Percentiles rank a stretch among this genome's conserved stretches.
phyloP scores from a whole-genome alignment of 2,888 invertebrate genomes.

The Sphaerophoria rueppellii region DNA sequence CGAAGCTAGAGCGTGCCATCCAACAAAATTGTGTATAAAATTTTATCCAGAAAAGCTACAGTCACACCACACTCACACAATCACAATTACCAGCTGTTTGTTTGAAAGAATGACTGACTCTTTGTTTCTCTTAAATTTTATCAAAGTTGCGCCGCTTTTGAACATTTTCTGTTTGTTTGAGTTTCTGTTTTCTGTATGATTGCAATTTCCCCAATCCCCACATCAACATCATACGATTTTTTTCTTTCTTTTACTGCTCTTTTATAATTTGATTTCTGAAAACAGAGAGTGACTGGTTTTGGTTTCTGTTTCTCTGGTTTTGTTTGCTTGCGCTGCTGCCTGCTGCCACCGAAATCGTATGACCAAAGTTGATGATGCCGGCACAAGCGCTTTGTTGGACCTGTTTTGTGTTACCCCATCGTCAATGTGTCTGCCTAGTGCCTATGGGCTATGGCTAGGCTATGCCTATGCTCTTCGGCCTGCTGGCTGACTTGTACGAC shows the following conservation, averaged over 20 bases:
- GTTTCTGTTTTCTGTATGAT: conserved; percentile 5
- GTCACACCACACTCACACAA: too few relatives aligned
- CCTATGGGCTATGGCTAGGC: too few relatives aligned
- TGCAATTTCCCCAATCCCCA: conserved; percentile 26
- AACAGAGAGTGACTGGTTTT: conserved; percentile 17
- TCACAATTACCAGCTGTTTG: conserved; percentile 46
- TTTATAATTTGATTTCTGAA: conserved; percentile 24
- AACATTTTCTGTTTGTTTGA: conserved; percentile 10
- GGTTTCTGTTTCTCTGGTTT: background rate
- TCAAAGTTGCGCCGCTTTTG: conserved; percentile 15
- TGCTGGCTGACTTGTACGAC: background rate
- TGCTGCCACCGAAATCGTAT: background rate
- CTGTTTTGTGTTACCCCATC: background rate
- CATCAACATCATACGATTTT: conserved; percentile 59
- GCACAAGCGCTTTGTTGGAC: conserved; percentile 16
- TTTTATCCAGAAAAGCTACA: conserved; percentile 9
- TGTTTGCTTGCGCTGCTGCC: background rate
- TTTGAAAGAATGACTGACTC: conserved; percentile 6
- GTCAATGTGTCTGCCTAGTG: background rate
- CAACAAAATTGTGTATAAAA: background rate
- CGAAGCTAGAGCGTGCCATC: conserved; percentile 53
- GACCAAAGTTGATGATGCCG: background rate
- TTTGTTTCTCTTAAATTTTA: conserved; percentile 40
- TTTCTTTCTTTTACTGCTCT: conserved; percentile 26
- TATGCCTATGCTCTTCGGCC: background rate